Evolutionary conservation across 1,140 invertebrate genomes (phyloP).

Genomic region (Ephestia elutella): DNA sequence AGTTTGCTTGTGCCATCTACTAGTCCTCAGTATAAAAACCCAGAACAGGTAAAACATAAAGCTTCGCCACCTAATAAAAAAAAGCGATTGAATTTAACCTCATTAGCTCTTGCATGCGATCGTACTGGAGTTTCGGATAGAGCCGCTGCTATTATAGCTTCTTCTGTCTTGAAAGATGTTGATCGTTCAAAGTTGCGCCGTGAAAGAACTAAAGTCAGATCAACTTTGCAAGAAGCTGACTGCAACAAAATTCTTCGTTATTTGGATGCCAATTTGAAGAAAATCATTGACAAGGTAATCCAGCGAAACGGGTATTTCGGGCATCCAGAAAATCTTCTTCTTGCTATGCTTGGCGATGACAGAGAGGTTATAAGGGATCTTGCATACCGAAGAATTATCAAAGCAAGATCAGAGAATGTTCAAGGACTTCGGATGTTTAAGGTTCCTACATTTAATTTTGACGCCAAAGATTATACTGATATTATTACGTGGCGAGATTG

Average conservation of each 20-base stretch:
- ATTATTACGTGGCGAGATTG: conserved; percentile 21
- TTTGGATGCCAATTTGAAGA: too few relatives aligned
- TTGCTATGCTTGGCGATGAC: conserved; percentile 17
- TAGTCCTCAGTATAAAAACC: conserved; percentile 13
- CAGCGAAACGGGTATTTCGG: conserved; percentile 20
- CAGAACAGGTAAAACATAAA: conserved; percentile 8
- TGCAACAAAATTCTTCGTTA: neutral
- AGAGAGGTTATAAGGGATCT: conserved; percentile 17
- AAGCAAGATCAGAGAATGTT: conserved; percentile 9
- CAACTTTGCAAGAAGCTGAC: neutral
- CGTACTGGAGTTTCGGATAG: conserved; percentile 15
- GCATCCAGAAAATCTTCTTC: conserved; percentile 16
- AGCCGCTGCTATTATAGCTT: conserved; percentile 13
- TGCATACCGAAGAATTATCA: conserved; percentile 15
- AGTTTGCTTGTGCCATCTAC: conserved; percentile 7
- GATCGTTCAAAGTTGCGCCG: conserved; percentile 12
- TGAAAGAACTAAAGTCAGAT: neutral
- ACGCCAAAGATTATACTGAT: conserved; percentile 18
- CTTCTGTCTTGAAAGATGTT: conserved; percentile 11
- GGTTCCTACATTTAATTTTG: conserved; percentile 20
- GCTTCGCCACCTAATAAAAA: conserved; percentile 12
- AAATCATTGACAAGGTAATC: conserved; percentile 15
- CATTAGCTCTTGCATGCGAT: conserved; percentile 15
- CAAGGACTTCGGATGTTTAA: conserved; percentile 14
- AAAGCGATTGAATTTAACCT: conserved; percentile 17